A percentile compares a stretch with the other conserved stretches of the same genome.
These are phyloP conservation scores for Channa maculata DNA, from an alignment of 2,113 vertebrate species.

Conservation along the genomic window DNA sequence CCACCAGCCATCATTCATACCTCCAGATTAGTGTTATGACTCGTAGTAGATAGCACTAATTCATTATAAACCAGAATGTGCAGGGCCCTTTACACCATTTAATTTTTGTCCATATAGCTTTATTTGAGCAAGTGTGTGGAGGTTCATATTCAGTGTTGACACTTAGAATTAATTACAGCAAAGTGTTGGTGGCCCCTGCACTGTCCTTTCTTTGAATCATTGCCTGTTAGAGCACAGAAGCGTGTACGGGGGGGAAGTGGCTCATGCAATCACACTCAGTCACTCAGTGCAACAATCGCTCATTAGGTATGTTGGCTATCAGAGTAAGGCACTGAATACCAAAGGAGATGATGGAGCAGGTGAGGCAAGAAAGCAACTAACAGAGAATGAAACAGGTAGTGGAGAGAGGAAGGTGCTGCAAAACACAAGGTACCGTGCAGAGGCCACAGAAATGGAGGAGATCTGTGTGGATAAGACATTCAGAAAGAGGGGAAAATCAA, in stretches of 20 bases:
- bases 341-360: constrained; percentile 16
- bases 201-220: constrained; percentile 54
- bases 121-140: constrained; percentile 17
- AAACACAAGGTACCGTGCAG: too few relatives aligned
- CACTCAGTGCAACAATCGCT: constrained; percentile 39
- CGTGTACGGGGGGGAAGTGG: constrained; percentile 7
- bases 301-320: constrained; percentile 50
- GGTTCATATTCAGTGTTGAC: constrained; percentile 34
- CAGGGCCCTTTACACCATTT: neutral
- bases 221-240: constrained; percentile 31
- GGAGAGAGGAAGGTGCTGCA: neutral
- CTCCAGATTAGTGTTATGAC: constrained; percentile 35
- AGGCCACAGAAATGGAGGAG: too few relatives aligned
- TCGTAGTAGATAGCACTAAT: constrained; percentile 38
- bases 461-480: too few relatives aligned
- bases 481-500: too few relatives aligned
- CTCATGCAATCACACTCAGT: constrained; percentile 29
- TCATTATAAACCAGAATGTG: constrained; percentile 21
- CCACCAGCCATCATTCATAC: constrained; percentile 10
- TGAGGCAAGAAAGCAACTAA: neutral
- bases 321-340: constrained; percentile 24
- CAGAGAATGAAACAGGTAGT: constrained; percentile 3
- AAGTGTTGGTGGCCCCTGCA: constrained; percentile 43
- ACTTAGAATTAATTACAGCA: constrained; percentile 55
- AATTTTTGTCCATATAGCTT: constrained; percentile 25